Percentiles rank a stretch among this genome's conserved stretches.
Conservation (phyloP, 92 coral and sea anemone species). For the Porites rus region DNA sequence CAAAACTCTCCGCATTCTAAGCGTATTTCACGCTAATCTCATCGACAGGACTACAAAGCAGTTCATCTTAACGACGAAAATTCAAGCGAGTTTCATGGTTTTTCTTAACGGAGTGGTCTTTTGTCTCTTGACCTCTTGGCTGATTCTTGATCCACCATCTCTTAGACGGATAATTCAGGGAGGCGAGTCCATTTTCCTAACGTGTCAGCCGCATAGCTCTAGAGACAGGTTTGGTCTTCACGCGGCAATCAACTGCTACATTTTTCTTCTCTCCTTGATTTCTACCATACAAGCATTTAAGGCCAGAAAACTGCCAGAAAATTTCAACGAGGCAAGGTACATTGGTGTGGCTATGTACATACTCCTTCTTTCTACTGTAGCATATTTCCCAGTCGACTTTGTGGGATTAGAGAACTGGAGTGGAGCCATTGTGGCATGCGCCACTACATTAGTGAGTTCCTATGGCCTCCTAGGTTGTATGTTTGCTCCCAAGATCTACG, state of each 20-base stretch:
- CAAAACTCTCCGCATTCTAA: constrained; percentile 67
- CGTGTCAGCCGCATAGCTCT: background rate
- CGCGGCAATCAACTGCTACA: constrained; percentile 22
- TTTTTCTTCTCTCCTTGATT: constrained; percentile 25
- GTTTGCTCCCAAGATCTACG: constrained; percentile 53
- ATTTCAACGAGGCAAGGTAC: constrained; percentile 61
- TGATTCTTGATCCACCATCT: constrained; percentile 10
- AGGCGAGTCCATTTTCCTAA: background rate
- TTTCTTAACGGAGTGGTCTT: constrained; percentile 37
- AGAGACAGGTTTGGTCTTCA: constrained; percentile 26
- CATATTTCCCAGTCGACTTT: constrained; percentile 37
- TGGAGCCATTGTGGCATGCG: constrained; percentile 10
- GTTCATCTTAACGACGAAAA: constrained; percentile 31
- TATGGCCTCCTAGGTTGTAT: constrained; percentile 58
- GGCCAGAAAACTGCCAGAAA: constrained; percentile 62
- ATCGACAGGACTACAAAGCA: constrained; percentile 44
- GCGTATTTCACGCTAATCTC: constrained; percentile 66
- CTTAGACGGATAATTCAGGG: background rate
- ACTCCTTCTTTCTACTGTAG: constrained; percentile 30
- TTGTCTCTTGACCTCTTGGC: constrained; percentile 8
- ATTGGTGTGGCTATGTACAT: constrained; percentile 60
- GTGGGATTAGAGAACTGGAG: constrained; percentile 20
- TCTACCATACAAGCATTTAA: constrained; percentile 56
- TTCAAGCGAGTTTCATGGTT: constrained; percentile 43
- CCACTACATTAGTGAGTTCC: constrained; percentile 36